A percentile compares a stretch with the other conserved stretches of the same genome.
Evolutionary conservation across 2,797 vertebrate species (phyloP).

Genomic region (Myiotriccus ornatus): DNA sequence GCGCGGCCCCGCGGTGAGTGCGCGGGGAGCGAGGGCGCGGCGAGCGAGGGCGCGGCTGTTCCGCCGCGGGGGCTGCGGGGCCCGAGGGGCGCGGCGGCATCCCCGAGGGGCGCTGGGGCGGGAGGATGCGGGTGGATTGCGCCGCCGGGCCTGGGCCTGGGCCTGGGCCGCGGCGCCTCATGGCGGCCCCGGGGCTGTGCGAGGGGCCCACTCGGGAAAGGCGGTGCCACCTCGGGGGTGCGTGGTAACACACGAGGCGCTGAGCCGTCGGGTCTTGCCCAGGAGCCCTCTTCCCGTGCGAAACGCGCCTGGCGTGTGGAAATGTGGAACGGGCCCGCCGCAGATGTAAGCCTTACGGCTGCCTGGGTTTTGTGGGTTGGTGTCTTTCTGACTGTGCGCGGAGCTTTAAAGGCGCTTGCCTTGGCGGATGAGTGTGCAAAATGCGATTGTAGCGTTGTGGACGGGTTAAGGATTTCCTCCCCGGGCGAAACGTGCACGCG

Average conservation of each 20-base stretch:
- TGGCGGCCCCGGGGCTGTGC: accelerated
- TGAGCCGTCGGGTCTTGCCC: accelerated
- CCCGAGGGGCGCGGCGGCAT: accelerated
- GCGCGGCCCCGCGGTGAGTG: accelerated
- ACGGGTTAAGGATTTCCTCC: accelerated
- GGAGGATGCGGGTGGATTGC: constrained; percentile 22
- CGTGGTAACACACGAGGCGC: accelerated
- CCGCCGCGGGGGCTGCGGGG: accelerated
- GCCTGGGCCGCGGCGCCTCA: accelerated
- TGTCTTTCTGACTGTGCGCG: accelerated
- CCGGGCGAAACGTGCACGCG: accelerated
- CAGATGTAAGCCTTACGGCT: accelerated
- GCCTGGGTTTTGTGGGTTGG: accelerated
- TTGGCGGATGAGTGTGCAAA: accelerated
- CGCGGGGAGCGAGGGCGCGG: too few relatives aligned
- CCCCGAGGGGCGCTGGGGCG: neutral
- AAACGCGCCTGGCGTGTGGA: accelerated
- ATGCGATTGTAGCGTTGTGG: accelerated
- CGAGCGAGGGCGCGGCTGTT: accelerated
- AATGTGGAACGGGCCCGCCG: accelerated
- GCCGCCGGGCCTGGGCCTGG: neutral
- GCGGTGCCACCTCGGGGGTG: too few relatives aligned
- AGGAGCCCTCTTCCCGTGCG: accelerated
- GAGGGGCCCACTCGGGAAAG: too few relatives aligned
- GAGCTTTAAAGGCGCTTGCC: accelerated